Evolutionary conservation across 64 coral and sea anemone genomes (phyloP), one percentile per base, ranked within the genome.

Genomic region (Montipora efflorescens): DNA sequence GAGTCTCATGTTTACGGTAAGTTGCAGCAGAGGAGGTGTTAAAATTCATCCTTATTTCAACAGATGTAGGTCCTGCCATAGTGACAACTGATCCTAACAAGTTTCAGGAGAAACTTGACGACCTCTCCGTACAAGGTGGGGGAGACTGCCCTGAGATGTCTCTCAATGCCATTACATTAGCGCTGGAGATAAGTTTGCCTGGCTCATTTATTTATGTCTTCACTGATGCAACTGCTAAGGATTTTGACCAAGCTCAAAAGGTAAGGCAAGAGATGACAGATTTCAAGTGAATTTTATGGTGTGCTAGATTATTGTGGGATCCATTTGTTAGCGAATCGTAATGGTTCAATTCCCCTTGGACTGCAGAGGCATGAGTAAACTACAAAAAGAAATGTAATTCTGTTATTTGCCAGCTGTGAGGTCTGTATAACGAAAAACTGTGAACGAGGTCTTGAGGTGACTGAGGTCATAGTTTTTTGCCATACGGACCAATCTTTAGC

Each of bases 121-220:
- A 95, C 36, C 64, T 98, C 9, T 92, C 59, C n/a, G 96, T 98
- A 5, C 90, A 90, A 13, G 94, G 96, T 8, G 96, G 96, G 23
- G 94, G 94, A 3, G 96, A 98, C 91, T 98, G 96, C 73, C 96
- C 96, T 47, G 93, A 98, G 55, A 98, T 98, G 96, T 95, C 93
- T 5, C 55, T 98, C 51, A 92, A 80, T 19, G 96, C 93, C 8
- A 95, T 98, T 22, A 67, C 90, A 62, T 76, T 94, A 21, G 98
- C 98, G 0, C 74, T 99, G 43, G 98, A 99, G 59, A 91, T 99
- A 59, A 96, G 95, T 76, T 76, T 99, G 7, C 98, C 98, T 62
- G 92, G 92, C 8, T 99, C 98, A 5, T 96, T 90, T 18, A 78
- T 99, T 23, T 99, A 99, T 90, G 98, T 99, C 47, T 99, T 99